Base-by-base conservation (phyloP, 2,113 vertebrate genomes). In the Barbus barbus region DNA sequence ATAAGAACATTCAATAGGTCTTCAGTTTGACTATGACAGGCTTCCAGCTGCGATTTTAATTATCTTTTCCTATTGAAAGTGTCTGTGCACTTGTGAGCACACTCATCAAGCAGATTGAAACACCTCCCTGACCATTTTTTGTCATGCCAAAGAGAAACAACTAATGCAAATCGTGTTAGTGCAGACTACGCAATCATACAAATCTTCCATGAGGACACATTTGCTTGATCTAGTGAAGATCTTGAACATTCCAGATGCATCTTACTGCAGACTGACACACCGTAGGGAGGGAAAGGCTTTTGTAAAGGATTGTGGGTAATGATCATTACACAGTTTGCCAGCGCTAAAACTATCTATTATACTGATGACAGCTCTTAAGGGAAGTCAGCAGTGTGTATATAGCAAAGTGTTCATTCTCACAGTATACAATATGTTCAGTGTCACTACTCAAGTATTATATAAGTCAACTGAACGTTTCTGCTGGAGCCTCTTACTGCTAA, bases 281-380 rank as follows among this genome's bases (percentile, higher is more conserved):
- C 36, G 53, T 78, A 12, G 53, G 75, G 53, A 78, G 31, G 53
- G 53, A 36, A 78, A 9, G 28, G 33, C 13, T 38, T 78, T 22
- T 38, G 31, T 78, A 16, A 78, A 38, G 75, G 75, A 41, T 78
- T 78, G 75, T 38, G 51, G 33, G 75, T 78, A 78, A 78, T 78
- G 56, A 79, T 79, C 77, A 79, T 79, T 79, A 79, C 77, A 79
- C 58, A 79, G 77, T 79, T 79, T 63, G 36, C 24, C 36, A 22
- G 77, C 16, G 5, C 77, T 79, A 63, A 79, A 79, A 63, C 77
- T 20, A 63, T 65, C 58, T 46, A 79, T 79, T 79, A 79, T 65
- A 79, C 58, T 63, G 38, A 63, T 79, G 77, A 79, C 77, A 63
- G 58, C 38, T 46, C 77, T 79, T 63, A 79, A 79, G 38, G 77